Conservation (phyloP, 2,797 vertebrate species). For the Octomys mimax region DNA sequence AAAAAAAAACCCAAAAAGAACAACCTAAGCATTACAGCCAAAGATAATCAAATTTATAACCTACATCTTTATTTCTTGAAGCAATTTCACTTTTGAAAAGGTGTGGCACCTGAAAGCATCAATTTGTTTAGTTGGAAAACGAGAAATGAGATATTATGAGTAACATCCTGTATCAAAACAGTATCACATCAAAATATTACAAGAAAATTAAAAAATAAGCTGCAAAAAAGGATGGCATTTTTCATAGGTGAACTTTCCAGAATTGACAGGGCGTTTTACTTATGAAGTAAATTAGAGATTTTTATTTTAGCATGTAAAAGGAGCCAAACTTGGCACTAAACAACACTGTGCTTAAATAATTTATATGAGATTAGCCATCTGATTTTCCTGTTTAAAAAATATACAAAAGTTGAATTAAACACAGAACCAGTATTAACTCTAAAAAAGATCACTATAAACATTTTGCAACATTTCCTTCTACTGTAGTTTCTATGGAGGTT, state of each 20-base stretch:
- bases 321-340: neutral
- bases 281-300: slow-evolving; percentile 1
- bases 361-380: slow-evolving; percentile 55
- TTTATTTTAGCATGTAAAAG: slow-evolving; percentile 13
- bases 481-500: neutral
- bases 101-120: neutral
- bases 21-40: slow-evolving; percentile 27
- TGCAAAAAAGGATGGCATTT: neutral
- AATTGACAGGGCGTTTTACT: slow-evolving; percentile 6
- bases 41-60: neutral
- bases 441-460: neutral
- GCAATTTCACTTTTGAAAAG: slow-evolving; percentile 39
- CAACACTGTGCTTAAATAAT: neutral
- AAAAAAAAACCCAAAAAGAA: neutral
- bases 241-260: neutral
- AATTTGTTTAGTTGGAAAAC: slow-evolving; percentile 2
- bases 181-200: slow-evolving; percentile 5
- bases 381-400: slow-evolving; percentile 31
- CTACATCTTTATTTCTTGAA: slow-evolving; percentile 29
- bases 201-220: neutral
- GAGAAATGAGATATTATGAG: neutral
- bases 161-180: neutral
- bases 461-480: slow-evolving; percentile 42
- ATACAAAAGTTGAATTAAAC: neutral
- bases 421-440: neutral